Percentiles rank a stretch among this genome's conserved stretches.
Conservation (phyloP, 2,888 invertebrate species). For the Protodeltote pygarga region DNA sequence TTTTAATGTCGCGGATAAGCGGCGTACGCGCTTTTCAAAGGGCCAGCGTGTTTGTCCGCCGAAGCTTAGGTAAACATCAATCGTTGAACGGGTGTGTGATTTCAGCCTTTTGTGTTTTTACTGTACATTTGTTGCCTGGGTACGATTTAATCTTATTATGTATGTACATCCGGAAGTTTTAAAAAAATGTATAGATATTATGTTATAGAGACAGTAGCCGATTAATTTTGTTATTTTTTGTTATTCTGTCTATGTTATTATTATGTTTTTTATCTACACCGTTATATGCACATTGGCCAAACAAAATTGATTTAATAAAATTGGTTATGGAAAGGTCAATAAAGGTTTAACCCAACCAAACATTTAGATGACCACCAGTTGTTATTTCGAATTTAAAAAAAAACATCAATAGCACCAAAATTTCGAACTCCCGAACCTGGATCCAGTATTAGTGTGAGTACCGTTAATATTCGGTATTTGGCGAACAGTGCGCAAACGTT, state of each 20-base stretch:
- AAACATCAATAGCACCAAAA: background rate
- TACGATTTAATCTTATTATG: slow-evolving; percentile 69
- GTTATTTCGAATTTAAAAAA: background rate
- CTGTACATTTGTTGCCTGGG: slow-evolving; percentile 52
- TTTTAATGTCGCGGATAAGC: slow-evolving; percentile 71
- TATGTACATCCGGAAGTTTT: slow-evolving; percentile 66
- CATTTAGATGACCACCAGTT: no score
- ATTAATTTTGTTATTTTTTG: slow-evolving; percentile 31
- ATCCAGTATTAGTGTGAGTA: slow-evolving; percentile 49
- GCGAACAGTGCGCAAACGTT: slow-evolving; percentile 67
- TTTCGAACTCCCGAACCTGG: slow-evolving; percentile 16
- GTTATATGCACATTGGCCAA: no score
- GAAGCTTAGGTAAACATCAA: slow-evolving; percentile 75
- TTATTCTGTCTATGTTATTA: slow-evolving; percentile 17
- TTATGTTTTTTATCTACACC: no score
- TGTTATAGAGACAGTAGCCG: slow-evolving; percentile 22
- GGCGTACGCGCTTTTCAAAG: slow-evolving; percentile 72
- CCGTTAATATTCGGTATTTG: slow-evolving; percentile 75
- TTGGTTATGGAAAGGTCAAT: no score
- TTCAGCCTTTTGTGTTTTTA: slow-evolving; percentile 70
- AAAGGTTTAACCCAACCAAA: no score
- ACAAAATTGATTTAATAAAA: no score
- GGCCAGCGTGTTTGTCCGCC: slow-evolving; percentile 68
- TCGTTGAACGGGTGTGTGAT: slow-evolving; percentile 71
- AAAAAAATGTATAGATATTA: slow-evolving; percentile 11